Conservation (phyloP, 2,888 invertebrate genomes). For the Diaprepes abbreviatus region DNA sequence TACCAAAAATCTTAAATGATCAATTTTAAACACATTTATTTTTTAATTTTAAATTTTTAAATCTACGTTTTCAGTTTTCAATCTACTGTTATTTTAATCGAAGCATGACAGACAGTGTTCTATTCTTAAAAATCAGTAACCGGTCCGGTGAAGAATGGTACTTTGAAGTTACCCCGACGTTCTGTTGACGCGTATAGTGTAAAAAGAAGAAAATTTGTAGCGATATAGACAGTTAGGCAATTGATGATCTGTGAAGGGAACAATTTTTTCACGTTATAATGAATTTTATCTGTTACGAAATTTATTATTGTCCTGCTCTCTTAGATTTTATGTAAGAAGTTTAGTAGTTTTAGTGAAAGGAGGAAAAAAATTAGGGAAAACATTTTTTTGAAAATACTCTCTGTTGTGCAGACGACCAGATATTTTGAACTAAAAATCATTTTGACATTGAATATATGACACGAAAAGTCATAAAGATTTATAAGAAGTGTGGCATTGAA, state of each 20-base stretch:
- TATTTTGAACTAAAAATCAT: too few relatives aligned
- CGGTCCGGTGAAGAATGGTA: slow-evolving; percentile 15
- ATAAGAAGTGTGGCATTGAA: too few relatives aligned
- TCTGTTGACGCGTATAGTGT: slow-evolving; percentile 1
- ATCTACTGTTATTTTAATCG: neutral
- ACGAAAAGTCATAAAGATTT: too few relatives aligned
- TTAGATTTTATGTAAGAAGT: too few relatives aligned
- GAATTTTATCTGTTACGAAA: neutral
- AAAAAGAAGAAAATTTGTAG: neutral
- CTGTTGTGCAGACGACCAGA: too few relatives aligned
- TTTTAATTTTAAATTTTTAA: neutral
- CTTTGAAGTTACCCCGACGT: slow-evolving; percentile 2
- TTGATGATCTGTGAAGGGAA: slow-evolving; percentile 13
- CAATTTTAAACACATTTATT: neutral
- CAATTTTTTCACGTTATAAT: neutral
- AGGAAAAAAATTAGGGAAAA: too few relatives aligned
- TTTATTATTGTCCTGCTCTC: too few relatives aligned
- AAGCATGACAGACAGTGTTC: slow-evolving; percentile 19
- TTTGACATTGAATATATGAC: too few relatives aligned
- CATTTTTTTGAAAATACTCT: too few relatives aligned
- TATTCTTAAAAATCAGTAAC: slow-evolving; percentile 24
- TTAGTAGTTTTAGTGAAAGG: too few relatives aligned
- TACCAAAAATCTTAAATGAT: too few relatives aligned
- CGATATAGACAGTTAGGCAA: slow-evolving; percentile 14
- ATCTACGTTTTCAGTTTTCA: neutral